These are phyloP conservation scores for Holothuria leucospilota DNA, from an alignment of 53 echinoderm and acorn worm genomes.

Conservation along the genomic window DNA sequence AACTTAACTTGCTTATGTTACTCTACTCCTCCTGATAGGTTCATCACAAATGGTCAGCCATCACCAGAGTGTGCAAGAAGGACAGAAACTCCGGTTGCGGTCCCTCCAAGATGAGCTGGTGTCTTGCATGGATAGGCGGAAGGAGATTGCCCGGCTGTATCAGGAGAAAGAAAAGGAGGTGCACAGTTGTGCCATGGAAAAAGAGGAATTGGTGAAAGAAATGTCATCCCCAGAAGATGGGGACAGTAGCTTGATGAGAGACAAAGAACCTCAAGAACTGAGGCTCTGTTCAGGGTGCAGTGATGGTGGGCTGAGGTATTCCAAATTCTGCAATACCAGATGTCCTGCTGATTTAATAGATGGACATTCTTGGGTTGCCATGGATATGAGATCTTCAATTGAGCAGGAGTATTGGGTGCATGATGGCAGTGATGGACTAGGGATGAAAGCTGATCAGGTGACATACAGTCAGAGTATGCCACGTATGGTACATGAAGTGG, in stretches of 20 bases:
- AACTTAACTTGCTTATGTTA: not conserved
- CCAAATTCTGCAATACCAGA: conserved; percentile 52
- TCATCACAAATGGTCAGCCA: conserved; percentile 80
- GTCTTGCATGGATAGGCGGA: conserved; percentile 79
- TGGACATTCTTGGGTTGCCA: conserved; percentile 19
- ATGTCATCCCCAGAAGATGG: not conserved
- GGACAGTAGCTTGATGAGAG: conserved; percentile 19
- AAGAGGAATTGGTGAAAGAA: conserved; percentile 11
- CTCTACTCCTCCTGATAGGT: conserved; percentile 47
- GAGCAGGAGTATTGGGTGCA: too few species aligned
- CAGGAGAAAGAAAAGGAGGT: conserved; percentile 47
- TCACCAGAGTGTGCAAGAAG: conserved; percentile 73
- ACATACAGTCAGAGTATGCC: too few species aligned
- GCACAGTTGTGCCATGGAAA: conserved; percentile 44
- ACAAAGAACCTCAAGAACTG: not conserved
- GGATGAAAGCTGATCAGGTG: too few species aligned
- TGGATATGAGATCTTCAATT: not conserved
- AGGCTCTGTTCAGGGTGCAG: not conserved
- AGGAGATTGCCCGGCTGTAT: conserved; percentile 34
- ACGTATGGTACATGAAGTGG: too few species aligned
- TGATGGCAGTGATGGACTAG: too few species aligned
- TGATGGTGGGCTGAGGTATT: conserved; percentile 23
- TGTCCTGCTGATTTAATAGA: conserved; percentile 17
- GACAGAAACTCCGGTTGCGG: conserved; percentile 87
- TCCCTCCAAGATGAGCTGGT: conserved; percentile 93